These are phyloP conservation scores for Platyscapa corneri DNA, from an alignment of 1,140 invertebrate genomes.

Conservation along the genomic window DNA sequence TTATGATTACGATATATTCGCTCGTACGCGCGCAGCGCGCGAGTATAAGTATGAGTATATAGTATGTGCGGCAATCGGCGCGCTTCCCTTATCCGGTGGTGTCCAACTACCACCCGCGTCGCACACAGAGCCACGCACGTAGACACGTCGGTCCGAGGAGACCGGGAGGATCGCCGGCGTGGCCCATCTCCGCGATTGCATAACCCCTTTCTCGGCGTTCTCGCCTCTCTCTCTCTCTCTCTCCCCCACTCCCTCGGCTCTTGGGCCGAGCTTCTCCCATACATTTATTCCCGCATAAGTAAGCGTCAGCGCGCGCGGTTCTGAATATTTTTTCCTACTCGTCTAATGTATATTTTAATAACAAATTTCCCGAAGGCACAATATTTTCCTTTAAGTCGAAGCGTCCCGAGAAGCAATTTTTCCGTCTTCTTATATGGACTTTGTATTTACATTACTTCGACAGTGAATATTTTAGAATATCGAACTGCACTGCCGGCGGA, in stretches of 20 bases:
- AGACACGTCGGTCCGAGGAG: not conserved
- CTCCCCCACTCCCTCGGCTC: constrained; percentile 41
- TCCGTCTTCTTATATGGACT: not conserved
- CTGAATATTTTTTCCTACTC: constrained; percentile 64
- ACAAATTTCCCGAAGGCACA: constrained; percentile 58
- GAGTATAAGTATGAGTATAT: not conserved
- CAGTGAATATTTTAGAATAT: not conserved
- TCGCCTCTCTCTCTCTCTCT: constrained; percentile 20
- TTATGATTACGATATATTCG: constrained; percentile 71
- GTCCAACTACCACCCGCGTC: not conserved
- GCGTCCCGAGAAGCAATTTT: constrained; percentile 10
- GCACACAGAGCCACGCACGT: not conserved
- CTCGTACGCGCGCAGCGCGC: not conserved
- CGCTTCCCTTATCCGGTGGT: constrained; percentile 20
- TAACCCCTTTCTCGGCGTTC: constrained; percentile 38
- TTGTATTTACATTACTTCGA: constrained; percentile 7
- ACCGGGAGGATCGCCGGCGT: not conserved
- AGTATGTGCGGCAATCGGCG: not conserved
- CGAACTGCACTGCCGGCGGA: not conserved
- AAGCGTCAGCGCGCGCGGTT: constrained; percentile 55
- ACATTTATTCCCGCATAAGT: constrained; percentile 71
- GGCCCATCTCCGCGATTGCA: constrained; percentile 37
- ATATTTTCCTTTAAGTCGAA: constrained; percentile 52
- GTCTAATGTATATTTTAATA: constrained; percentile 65
- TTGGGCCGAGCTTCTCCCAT: constrained; percentile 58